Base-by-base conservation (phyloP, 2,888 invertebrate genomes). In the Stenolophus ochropezus region DNA sequence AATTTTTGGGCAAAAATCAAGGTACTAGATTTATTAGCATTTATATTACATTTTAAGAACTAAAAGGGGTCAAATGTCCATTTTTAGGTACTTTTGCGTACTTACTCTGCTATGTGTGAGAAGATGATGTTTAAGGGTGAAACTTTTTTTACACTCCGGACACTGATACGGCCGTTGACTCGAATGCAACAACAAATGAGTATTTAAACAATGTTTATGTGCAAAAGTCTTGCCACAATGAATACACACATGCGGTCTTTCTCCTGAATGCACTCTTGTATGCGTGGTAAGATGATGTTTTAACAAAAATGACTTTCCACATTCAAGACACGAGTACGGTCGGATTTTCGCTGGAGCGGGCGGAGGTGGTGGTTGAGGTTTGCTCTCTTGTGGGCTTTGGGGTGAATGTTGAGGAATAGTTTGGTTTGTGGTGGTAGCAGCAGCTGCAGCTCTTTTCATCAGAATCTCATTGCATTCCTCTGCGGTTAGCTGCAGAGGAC, bases 221-320 rank as follows among this genome's bases (percentile, higher is more conserved):
- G 95, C 95, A 87, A 95, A 95, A 85, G 94, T 94, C 86, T 95
- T 95, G 82, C 95, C 95, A 86, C 95, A 95, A 86, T 95, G 95
- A 73, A 92, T 92, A 88, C 95, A 95, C 23, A 94, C 93, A 86
- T 95, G 95, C 1, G 95, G 95, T 83, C 95, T 90, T 87, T 95
- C 94, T 83, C 95, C 95, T 80, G 95, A 95, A 87, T 96, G 96
- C 2, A 95, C 95, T 86, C 95, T 91, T 82, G 94, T 94, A 86
- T 96, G 96, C 33, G 96, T 96, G 1, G 96, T 96, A 82, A 96
- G 91, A 89, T 96, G 96, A 88, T 96, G 96, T 88, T 96, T 96
- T 80, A 96, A 89, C 61, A 96, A 92, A 89, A 96, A 96, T 11
- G 95, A 94, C 88, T 96, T 96, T 77, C 95, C 95, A 87, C 96